A percentile compares a stretch with the other conserved stretches of the same genome.
These are phyloP conservation scores for Leptothorax acervorum DNA, from an alignment of 2,888 invertebrate species.

Conservation along the genomic window DNA sequence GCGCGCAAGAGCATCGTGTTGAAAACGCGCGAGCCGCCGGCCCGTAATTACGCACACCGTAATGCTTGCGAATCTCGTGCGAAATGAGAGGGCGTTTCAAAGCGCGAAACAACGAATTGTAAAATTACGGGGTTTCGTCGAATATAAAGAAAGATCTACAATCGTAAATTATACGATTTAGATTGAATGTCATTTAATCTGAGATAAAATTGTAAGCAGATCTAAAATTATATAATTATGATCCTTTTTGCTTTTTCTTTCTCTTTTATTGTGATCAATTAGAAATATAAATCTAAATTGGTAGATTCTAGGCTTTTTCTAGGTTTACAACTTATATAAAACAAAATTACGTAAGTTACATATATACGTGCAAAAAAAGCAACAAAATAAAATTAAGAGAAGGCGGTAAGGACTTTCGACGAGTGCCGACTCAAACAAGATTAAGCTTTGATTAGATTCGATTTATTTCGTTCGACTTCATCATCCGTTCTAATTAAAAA, in stretches of 20 bases:
- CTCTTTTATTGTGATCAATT: neutral
- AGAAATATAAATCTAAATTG: neutral
- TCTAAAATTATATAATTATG: neutral
- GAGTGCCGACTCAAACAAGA: neutral
- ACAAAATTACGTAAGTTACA: neutral
- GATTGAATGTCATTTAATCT: neutral
- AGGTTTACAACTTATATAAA: neutral
- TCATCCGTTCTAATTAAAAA: neutral
- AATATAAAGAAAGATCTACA: neutral
- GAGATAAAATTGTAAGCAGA: neutral
- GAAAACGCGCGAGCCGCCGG: constrained; percentile 2
- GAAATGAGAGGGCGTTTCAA: neutral
- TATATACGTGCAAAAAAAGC: neutral
- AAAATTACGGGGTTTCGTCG: neutral
- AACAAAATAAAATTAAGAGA: neutral
- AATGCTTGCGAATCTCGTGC: constrained; percentile 1
- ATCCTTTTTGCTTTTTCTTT: neutral
- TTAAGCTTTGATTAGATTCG: neutral
- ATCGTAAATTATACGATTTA: neutral
- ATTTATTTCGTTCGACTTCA: neutral
- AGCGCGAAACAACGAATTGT: neutral
- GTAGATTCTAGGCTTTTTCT: neutral
- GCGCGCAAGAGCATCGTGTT: constrained; percentile 23
- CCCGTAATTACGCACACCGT: constrained; percentile 15
- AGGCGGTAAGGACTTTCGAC: neutral